A percentile compares a stretch with the other conserved stretches of the same genome.
phyloP scores from a whole-genome alignment of 2,888 invertebrate genomes.

The Achlya flavicornis region DNA sequence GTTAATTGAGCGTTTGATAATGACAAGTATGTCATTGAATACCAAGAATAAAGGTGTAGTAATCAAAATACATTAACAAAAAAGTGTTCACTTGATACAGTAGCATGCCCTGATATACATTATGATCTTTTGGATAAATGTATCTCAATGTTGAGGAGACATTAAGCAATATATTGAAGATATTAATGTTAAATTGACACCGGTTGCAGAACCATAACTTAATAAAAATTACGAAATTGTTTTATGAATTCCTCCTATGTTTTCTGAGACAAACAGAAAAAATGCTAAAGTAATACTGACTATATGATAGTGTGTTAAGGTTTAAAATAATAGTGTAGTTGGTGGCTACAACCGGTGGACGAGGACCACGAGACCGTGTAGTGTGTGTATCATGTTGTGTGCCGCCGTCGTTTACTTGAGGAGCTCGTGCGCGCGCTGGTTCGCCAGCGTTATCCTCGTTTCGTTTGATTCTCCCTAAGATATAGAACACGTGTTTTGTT shows the following conservation, averaged over 20 bases:
- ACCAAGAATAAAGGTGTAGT: not conserved
- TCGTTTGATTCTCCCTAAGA: conserved; percentile 93
- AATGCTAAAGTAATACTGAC: not conserved
- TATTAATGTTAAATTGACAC: conserved; percentile 25
- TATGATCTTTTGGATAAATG: conserved; percentile 40
- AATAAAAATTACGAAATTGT: not conserved
- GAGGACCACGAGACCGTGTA: conserved; percentile 71
- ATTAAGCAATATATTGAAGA: conserved; percentile 38
- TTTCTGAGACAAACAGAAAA: not conserved
- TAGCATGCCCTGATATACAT: conserved; percentile 32
- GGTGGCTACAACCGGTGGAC: conserved; percentile 45
- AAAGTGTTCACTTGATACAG: conserved; percentile 62
- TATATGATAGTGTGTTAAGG: not conserved
- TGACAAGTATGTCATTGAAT: not conserved
- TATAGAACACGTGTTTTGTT: conserved; percentile 70
- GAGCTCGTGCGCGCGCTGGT: conserved; percentile 98
- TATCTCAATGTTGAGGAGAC: conserved; percentile 44
- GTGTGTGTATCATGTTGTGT: conserved; percentile 52
- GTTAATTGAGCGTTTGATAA: conserved; percentile 13
- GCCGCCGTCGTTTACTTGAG: conserved; percentile 89
- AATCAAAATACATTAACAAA: conserved; percentile 14
- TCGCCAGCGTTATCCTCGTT: conserved; percentile 97
- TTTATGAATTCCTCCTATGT: not conserved
- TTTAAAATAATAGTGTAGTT: not conserved
- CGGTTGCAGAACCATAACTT: conserved; percentile 42